phyloP scores from a whole-genome alignment of 2,113 vertebrate species.

The Chinchilla lanigera region DNA sequence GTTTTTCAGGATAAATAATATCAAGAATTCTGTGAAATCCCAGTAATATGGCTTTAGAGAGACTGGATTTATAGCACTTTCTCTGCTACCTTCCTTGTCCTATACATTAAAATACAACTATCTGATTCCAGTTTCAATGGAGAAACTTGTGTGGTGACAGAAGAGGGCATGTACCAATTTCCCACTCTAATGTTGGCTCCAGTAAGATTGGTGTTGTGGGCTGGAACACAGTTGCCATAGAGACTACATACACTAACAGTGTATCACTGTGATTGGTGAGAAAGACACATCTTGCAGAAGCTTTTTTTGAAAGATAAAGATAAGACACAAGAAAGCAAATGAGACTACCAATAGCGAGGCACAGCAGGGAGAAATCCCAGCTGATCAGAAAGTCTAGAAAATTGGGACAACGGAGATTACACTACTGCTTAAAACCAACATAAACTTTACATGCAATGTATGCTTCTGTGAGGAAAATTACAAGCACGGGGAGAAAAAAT shows the following conservation, averaged over 20 bases:
- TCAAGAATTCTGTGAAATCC: slow-evolving; percentile 41
- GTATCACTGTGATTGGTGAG: slow-evolving; percentile 50
- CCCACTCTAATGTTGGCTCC: slow-evolving; percentile 45
- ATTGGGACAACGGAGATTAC: not conserved
- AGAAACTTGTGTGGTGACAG: slow-evolving; percentile 57
- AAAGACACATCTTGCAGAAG: slow-evolving; percentile 51
- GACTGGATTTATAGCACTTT: slow-evolving; percentile 9
- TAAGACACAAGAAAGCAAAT: slow-evolving; percentile 63
- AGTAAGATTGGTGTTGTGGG: slow-evolving; percentile 60
- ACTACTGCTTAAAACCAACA: not conserved
- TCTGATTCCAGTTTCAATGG: slow-evolving; percentile 42
- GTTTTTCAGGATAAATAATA: slow-evolving; percentile 32
- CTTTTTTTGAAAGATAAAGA: slow-evolving; percentile 66
- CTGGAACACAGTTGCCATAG: slow-evolving; percentile 61
- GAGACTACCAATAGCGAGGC: slow-evolving; percentile 36
- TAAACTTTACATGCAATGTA: slow-evolving; percentile 24
- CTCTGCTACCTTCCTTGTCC: not conserved
- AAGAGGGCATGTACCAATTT: slow-evolving; percentile 42
- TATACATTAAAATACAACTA: slow-evolving; percentile 30
- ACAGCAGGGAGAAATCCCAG: slow-evolving; percentile 2
- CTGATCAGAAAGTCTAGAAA: slow-evolving; percentile 56
- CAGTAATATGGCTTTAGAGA: not conserved
- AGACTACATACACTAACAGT: slow-evolving; percentile 52
- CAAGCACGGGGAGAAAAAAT: not conserved
- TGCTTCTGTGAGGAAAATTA: slow-evolving; percentile 24